These are phyloP conservation scores for Halichoerus grypus DNA, from an alignment of 2,113 vertebrate genomes.

Conservation along the genomic window DNA sequence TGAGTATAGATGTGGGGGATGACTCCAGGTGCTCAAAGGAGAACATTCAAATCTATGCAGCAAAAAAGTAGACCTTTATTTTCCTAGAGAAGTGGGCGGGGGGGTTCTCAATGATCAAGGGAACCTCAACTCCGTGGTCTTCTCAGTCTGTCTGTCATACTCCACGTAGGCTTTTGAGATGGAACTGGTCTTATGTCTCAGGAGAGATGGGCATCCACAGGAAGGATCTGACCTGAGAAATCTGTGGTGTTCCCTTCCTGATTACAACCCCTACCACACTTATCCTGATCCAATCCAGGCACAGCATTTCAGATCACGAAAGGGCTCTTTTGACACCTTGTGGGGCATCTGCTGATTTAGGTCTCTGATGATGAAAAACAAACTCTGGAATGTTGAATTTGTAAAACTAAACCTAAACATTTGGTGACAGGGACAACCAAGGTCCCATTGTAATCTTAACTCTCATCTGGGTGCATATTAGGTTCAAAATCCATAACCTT, in stretches of 20 bases:
- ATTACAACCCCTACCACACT: not conserved
- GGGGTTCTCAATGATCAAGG: not conserved
- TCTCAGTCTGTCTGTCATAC: not conserved
- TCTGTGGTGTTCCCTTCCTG: not conserved
- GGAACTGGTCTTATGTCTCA: not conserved
- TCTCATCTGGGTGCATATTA: not conserved
- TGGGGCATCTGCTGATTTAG: not conserved
- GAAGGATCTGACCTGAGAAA: not conserved
- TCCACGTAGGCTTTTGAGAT: not conserved
- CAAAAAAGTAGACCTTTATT: not conserved
- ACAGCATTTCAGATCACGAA: not conserved
- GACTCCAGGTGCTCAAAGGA: not conserved
- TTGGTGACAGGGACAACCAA: conserved; percentile 32
- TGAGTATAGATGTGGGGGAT: not conserved
- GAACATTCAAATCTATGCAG: not conserved
- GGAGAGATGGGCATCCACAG: not conserved
- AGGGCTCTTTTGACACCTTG: not conserved
- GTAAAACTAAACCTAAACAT: conserved; percentile 28
- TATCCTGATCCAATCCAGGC: not conserved
- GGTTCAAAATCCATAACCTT: not conserved
- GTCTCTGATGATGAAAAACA: conserved; percentile 36
- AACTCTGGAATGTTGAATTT: not conserved
- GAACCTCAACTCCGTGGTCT: not conserved
- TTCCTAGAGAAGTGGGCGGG: not conserved
- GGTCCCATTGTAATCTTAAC: not conserved